phyloP scores from a whole-genome alignment of 1,140 invertebrate species.

The Phocides pigmalion region DNA sequence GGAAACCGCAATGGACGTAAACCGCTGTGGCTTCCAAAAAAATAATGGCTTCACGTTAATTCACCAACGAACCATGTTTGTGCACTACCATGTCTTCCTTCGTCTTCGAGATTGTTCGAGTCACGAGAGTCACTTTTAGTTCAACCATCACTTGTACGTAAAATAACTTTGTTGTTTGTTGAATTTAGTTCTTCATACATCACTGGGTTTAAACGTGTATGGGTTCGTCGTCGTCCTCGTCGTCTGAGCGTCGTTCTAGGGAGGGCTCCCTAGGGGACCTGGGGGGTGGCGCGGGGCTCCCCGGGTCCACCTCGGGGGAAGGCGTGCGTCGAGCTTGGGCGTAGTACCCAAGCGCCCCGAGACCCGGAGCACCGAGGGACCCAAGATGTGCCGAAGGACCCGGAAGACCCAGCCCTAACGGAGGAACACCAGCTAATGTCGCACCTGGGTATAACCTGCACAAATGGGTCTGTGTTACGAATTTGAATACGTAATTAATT shows the following conservation, averaged over 20 bases:
- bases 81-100: constrained; percentile 47
- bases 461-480: constrained; percentile 6
- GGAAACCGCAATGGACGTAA: constrained; percentile 2
- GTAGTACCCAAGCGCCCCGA: constrained; percentile 86
- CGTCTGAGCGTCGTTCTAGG: constrained; percentile 65
- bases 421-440: constrained; percentile 67
- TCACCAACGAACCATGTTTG: constrained; percentile 25
- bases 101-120: constrained; percentile 11
- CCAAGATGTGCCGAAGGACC: constrained; percentile 85
- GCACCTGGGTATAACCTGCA: constrained; percentile 75
- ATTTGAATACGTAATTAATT: neutral
- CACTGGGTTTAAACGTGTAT: constrained; percentile 72
- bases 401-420: constrained; percentile 84
- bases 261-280: constrained; percentile 75
- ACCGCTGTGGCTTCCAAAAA: constrained; percentile 14
- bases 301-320: constrained; percentile 84
- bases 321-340: constrained; percentile 83
- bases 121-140: constrained; percentile 46
- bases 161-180: constrained; percentile 26
- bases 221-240: constrained; percentile 76
- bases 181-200: constrained; percentile 38
- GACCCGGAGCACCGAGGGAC: constrained; percentile 83
- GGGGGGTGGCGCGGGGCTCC: constrained; percentile 85
- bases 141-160: constrained; percentile 40
- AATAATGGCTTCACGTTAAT: constrained; percentile 35